A percentile compares a stretch with the other conserved stretches of the same genome.
Conservation (phyloP, 2,113 vertebrate species). For the crab-eating macaque (Macaca fascicularis) region T2T-MFA8v1.1 NC_088389.1:76101501-76102000, state of each 20-base stretch:
- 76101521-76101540: not conserved
- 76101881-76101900: not conserved
- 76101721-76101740: constrained; percentile 58
- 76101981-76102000: constrained; percentile 12
- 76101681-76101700: constrained; percentile 66
- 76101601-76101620: constrained; percentile 34
- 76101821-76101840: constrained; percentile 67
- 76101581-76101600: constrained; percentile 66
- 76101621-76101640: constrained; percentile 40
- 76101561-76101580: constrained; percentile 42
- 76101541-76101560: constrained; percentile 49
- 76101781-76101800: constrained; percentile 40
- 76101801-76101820: constrained; percentile 55
- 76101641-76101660: constrained; percentile 36
- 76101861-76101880: constrained; percentile 22
- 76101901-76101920: constrained; percentile 4
- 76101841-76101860: constrained; percentile 47
- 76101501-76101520: not conserved
- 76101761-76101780: not conserved
- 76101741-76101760: constrained; percentile 51
- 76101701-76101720: constrained; percentile 64
- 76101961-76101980: not conserved
- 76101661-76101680: constrained; percentile 69
- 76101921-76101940: not conserved
- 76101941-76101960: not conserved